A percentile compares a stretch with the other conserved stretches of the same genome.
phyloP scores from a whole-genome alignment of 92 coral and sea anemone genomes.

The Chrysogorgia sp. region DNA sequence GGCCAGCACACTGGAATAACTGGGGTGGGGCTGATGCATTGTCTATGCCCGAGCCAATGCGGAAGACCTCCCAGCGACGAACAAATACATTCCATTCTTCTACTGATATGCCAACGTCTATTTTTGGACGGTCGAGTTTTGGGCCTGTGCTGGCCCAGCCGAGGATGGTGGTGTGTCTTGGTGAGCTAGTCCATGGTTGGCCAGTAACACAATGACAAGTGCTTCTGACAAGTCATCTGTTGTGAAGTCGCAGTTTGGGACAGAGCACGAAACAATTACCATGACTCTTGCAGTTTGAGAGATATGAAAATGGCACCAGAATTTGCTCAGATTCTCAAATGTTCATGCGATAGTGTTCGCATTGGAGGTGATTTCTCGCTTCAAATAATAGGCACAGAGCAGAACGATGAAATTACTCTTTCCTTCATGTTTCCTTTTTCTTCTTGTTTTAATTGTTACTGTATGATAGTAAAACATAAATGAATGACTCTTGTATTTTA shows the following conservation, averaged over 20 bases:
- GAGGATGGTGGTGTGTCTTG: slow-evolving; percentile 41
- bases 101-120: slow-evolving; percentile 57
- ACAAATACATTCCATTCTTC: slow-evolving; percentile 70
- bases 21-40: slow-evolving; percentile 67
- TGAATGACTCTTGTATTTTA: too few species aligned
- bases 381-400: too few species aligned
- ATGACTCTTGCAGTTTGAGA: too few species aligned
- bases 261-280: slow-evolving; percentile 68
- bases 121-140: slow-evolving; percentile 65
- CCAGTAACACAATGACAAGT: slow-evolving; percentile 68
- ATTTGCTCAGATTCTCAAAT: too few species aligned
- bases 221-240: slow-evolving; percentile 65
- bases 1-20: slow-evolving; percentile 64
- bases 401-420: too few species aligned
- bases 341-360: too few species aligned
- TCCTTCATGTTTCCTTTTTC: too few species aligned
- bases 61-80: slow-evolving; percentile 68
- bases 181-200: slow-evolving; percentile 67
- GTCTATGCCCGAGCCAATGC: slow-evolving; percentile 58
- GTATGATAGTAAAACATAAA: too few species aligned
- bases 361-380: too few species aligned
- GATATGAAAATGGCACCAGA: too few species aligned
- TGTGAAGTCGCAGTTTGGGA: slow-evolving; percentile 64
- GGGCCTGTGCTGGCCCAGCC: slow-evolving; percentile 56
- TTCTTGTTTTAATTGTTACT: too few species aligned